Evolutionary conservation across 2,888 invertebrate species (phyloP).

Genomic region (Lingula anatina): DNA sequence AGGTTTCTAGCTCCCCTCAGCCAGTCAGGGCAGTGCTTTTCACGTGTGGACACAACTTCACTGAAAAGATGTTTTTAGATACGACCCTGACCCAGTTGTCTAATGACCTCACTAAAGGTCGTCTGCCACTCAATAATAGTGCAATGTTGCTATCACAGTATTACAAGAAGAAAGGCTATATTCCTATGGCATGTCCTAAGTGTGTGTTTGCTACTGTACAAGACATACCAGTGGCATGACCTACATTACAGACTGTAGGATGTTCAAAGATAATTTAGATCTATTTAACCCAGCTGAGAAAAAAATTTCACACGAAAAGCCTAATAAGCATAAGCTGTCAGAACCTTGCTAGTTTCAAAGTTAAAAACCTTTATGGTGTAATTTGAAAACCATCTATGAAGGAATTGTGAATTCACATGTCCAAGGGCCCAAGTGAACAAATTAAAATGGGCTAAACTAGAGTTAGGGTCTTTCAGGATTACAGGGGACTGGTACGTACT

Average conservation of each 20-base stretch:
- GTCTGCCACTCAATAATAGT: conserved; percentile 20
- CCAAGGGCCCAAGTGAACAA: too few species aligned
- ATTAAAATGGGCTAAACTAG: too few species aligned
- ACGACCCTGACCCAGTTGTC: conserved; percentile 22
- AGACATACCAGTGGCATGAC: not conserved
- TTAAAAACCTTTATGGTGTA: too few species aligned
- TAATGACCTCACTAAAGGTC: conserved; percentile 17
- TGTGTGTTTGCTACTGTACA: conserved; percentile 30
- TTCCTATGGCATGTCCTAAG: conserved; percentile 37
- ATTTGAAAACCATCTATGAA: too few species aligned
- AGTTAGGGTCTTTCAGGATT: too few species aligned
- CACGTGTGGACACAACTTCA: conserved; percentile 41
- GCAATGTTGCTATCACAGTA: conserved; percentile 27
- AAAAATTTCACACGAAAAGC: too few species aligned
- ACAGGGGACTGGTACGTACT: too few species aligned
- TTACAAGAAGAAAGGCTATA: conserved; percentile 21
- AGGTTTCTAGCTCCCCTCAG: not conserved
- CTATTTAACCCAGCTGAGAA: too few species aligned
- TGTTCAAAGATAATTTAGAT: not conserved
- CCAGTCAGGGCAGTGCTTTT: conserved; percentile 29
- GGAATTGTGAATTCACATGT: too few species aligned
- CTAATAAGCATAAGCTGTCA: too few species aligned
- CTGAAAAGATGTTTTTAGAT: conserved; percentile 19
- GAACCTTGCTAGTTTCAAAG: too few species aligned
- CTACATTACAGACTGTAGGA: conserved; percentile 5